Conservation (phyloP, 2,888 invertebrate genomes). For the Petrolisthes cinctipes region DNA sequence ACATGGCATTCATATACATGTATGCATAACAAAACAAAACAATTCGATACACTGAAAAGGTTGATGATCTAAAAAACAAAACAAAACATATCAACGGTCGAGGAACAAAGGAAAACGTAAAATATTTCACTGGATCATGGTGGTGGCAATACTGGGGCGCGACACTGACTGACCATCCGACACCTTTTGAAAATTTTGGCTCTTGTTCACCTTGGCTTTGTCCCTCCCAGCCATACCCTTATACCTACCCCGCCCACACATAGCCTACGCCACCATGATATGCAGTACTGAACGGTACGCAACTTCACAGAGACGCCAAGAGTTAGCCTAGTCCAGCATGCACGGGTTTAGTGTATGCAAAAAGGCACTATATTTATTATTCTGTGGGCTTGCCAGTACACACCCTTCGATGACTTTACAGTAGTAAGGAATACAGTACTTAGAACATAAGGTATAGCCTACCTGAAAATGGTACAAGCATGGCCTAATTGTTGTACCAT, state of each 20-base stretch:
- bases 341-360: not conserved
- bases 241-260: not conserved
- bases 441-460: too few relatives aligned
- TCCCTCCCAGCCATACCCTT: not conserved
- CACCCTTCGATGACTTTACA: too few relatives aligned
- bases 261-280: not conserved
- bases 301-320: not conserved
- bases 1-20: too few relatives aligned
- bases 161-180: not conserved
- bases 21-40: too few relatives aligned
- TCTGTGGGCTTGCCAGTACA: too few relatives aligned
- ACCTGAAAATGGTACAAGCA: too few relatives aligned
- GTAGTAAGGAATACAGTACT: too few relatives aligned
- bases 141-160: not conserved
- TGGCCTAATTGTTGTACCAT: too few relatives aligned
- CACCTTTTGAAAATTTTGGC: constrained; percentile 14
- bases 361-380: too few relatives aligned
- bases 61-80: not conserved
- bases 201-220: constrained; percentile 12
- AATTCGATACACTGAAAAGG: too few relatives aligned
- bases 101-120: not conserved
- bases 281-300: not conserved
- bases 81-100: not conserved
- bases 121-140: not conserved
- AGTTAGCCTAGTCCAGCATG: not conserved